Conservation (phyloP, 2,888 invertebrate genomes). For the Steinernema scapterisci region DNA sequence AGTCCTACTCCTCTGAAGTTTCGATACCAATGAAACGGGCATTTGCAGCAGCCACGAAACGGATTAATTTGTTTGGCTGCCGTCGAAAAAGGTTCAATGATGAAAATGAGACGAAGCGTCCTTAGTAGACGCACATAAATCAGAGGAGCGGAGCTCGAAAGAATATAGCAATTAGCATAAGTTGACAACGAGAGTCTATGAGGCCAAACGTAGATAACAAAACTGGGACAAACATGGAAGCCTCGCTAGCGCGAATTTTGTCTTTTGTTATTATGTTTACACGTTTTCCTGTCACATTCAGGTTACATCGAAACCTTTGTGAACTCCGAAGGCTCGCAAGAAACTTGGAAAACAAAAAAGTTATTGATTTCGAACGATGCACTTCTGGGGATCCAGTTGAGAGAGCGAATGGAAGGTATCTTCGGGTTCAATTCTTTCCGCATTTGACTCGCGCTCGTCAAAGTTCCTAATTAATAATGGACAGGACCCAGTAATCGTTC, state of each 20-base stretch:
- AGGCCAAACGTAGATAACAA: neutral
- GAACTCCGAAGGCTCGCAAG: neutral
- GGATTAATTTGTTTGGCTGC: conserved; percentile 17
- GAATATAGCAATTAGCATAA: conserved; percentile 7
- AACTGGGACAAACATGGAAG: neutral
- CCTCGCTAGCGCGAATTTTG: neutral
- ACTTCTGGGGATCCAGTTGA: neutral
- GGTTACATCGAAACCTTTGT: neutral
- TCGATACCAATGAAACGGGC: neutral
- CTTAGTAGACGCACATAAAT: neutral
- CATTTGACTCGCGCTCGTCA: neutral
- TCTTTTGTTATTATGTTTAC: neutral
- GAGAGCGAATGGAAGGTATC: neutral
- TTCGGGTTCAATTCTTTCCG: neutral
- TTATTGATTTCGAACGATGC: too few relatives aligned
- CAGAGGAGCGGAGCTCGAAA: neutral
- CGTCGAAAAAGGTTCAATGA: neutral
- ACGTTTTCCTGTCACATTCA: conserved; percentile 9
- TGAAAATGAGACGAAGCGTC: conserved; percentile 8
- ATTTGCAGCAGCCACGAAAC: neutral
- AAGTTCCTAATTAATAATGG: conserved; percentile 3
- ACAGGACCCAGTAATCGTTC: neutral
- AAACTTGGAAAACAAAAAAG: neutral
- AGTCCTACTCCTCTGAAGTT: neutral
- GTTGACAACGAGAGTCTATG: neutral